Evolutionary conservation across 2,888 invertebrate species (phyloP).

Genomic region (Leptinotarsa juncta): DNA sequence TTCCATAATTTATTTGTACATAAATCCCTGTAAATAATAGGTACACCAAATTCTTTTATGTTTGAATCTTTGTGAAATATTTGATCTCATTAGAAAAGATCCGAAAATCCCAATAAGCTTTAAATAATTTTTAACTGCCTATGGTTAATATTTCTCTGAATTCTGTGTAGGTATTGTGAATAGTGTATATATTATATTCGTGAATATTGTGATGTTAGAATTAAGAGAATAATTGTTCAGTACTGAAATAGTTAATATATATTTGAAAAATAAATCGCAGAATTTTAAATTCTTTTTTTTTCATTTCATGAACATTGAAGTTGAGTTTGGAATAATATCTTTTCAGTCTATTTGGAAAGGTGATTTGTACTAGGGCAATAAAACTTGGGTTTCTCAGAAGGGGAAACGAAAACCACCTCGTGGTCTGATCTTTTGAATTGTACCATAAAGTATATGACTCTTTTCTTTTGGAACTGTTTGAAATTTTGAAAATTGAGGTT

Average conservation of each 20-base stretch:
- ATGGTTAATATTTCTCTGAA: constrained; percentile 22
- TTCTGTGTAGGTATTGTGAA: constrained; percentile 36
- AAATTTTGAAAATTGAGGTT: constrained; percentile 37
- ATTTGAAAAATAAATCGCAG: neutral
- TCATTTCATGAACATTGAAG: neutral
- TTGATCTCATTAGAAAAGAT: constrained; percentile 17
- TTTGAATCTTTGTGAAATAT: constrained; percentile 11
- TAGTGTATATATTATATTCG: constrained; percentile 35
- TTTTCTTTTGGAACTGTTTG: constrained; percentile 32
- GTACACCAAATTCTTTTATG: constrained; percentile 12
- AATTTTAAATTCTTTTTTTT: neutral
- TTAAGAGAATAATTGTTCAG: constrained; percentile 42
- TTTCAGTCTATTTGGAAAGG: neutral
- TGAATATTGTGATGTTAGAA: constrained; percentile 46
- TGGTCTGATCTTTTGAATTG: constrained; percentile 22
- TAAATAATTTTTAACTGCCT: constrained; percentile 1
- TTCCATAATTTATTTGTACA: neutral
- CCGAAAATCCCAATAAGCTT: constrained; percentile 12
- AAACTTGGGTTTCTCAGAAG: constrained; percentile 17
- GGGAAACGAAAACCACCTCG: constrained; percentile 16
- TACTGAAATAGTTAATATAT: constrained; percentile 37
- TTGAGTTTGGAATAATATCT: neutral
- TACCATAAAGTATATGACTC: constrained; percentile 22
- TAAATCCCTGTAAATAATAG: neutral
- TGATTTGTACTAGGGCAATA: neutral